Evolutionary conservation across 2,113 vertebrate species (phyloP), one percentile per base, ranked within the genome.

Genomic region (Puffinus mauretanicus): DNA sequence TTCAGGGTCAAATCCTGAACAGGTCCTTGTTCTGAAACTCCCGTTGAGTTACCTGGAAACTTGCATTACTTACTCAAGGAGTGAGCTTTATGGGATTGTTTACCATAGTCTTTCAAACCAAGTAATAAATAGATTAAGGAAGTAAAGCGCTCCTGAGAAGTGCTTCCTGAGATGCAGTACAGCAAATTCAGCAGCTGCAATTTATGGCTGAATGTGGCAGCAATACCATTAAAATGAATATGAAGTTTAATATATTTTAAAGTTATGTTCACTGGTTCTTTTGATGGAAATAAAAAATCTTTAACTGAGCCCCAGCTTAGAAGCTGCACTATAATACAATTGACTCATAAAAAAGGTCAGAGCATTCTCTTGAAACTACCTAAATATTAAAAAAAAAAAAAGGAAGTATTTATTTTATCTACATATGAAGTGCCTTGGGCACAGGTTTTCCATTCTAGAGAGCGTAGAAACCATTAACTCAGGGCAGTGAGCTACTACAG

Each of bases 401-500:
- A 13, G 8, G 7, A 77, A 60, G 13, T 26, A 20, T 20, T 73
- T 57, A 6, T 17, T 93, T 76, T 47, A 10, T 66, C 17, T 62
- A 4, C 1, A 0, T 25, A 32, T 24, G 3, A 67, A 34, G 2
- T 34, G 11, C 26, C 18, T 76, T 26, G 14, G 40, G 19, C 5
- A 22, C 3, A 3, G 1, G 1, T 67, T 85, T 93, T 69, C 18
- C 16, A 40, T 44, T 61, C 14, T 24, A 13, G 34, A 24, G 47
- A 64, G 11, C 32, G 26, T 24, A 82, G 38, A 79, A 82, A 38
- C 17, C 18, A 15, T 38, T 42, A 70, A 30, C 18, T 49, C 25
- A 6, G n/a, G 11, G 10, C 44, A 38, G 14, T n/a, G 76, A 81
- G 57, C 26, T 87, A 5, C 36, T 80, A 57, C 61, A 92, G 46